These are phyloP conservation scores for Macropus fuliginosus DNA, from an alignment of 2,797 vertebrate species.

Conservation along the genomic window DNA sequence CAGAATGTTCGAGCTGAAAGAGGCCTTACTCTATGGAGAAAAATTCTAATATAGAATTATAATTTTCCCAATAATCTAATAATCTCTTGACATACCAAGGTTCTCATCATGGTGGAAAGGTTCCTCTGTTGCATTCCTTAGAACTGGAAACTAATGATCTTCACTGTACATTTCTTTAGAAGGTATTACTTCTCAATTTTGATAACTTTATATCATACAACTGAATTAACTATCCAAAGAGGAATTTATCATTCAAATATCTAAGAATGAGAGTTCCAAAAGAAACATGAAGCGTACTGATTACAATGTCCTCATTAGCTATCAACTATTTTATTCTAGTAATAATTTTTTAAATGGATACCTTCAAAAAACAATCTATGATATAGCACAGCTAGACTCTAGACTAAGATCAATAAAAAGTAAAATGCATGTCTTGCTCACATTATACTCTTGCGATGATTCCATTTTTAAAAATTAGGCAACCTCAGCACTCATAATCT, in stretches of 20 bases:
- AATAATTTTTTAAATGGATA: background rate
- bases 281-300: slow-evolving; percentile 19
- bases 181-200: background rate
- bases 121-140: slow-evolving; percentile 2
- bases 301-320: background rate
- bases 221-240: background rate
- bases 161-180: slow-evolving; percentile 4
- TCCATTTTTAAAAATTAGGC: slow-evolving; percentile 32
- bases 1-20: background rate
- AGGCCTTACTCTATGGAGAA: background rate
- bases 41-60: background rate
- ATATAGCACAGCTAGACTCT: background rate
- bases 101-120: background rate
- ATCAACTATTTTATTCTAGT: background rate
- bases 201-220: slow-evolving; percentile 10
- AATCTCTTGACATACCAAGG: slow-evolving; percentile 2
- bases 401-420: slow-evolving; percentile 17
- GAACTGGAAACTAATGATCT: slow-evolving; percentile 39
- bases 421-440: background rate
- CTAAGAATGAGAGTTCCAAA: slow-evolving; percentile 39
- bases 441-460: slow-evolving; percentile 31
- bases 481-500: background rate
- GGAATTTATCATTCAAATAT: background rate
- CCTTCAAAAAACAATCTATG: background rate
- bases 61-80: slow-evolving; percentile 7